Percentiles rank a stretch among this genome's conserved stretches.
Conservation (phyloP, 1,140 invertebrate genomes). For the Drosophila lacteicornis region DNA sequence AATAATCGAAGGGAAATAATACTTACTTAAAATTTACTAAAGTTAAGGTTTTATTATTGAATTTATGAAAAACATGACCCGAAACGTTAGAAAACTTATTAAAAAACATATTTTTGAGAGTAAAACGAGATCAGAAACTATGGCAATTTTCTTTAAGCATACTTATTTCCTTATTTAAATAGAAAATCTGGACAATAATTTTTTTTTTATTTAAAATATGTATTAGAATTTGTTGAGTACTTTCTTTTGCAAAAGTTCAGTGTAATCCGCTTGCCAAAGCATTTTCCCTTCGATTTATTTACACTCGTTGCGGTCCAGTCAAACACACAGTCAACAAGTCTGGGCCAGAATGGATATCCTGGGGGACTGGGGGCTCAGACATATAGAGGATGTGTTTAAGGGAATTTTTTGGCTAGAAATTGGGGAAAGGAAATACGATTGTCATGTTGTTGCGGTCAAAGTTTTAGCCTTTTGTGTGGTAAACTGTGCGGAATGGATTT, state of each 20-base stretch:
- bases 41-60: too few relatives aligned
- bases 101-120: not conserved
- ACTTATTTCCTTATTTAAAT: too few relatives aligned
- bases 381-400: not conserved
- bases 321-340: slow-evolving; percentile 49
- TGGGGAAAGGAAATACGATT: not conserved
- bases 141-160: too few relatives aligned
- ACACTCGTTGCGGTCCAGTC: slow-evolving; percentile 58
- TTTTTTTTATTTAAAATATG: not conserved
- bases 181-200: too few relatives aligned
- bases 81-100: not conserved
- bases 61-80: not conserved
- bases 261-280: slow-evolving; percentile 16
- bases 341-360: slow-evolving; percentile 17
- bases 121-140: not conserved
- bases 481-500: not conserved
- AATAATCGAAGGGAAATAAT: not conserved
- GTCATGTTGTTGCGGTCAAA: not conserved
- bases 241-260: slow-evolving; percentile 1
- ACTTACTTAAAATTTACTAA: too few relatives aligned
- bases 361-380: not conserved
- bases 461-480: not conserved
- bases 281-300: slow-evolving; percentile 63
- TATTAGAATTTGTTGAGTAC: not conserved
- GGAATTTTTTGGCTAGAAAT: not conserved